Evolutionary conservation across 2,888 invertebrate genomes (phyloP), one percentile per base, ranked within the genome.

Genomic region (Allophyes oxyacanthae): DNA sequence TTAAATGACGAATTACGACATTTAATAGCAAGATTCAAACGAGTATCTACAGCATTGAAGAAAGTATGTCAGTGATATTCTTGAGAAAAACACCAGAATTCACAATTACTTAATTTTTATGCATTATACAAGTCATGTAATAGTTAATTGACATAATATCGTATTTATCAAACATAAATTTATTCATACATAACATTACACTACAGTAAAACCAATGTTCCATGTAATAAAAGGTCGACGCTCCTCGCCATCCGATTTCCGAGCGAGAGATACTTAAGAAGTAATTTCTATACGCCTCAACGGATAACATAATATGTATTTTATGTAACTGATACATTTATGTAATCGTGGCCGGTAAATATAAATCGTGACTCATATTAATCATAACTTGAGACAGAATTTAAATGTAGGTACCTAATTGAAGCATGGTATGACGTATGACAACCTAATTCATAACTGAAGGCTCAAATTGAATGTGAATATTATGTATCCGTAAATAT

Each of bases 211-310:
- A 34, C 41, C 45, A 34, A 48, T n/a, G 33, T 13, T 9, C 40
- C 13, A 38, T 45, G 64, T 37, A 45, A 20, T 51, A 41, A 57
- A 57, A 64, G 73, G 72, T 73, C 69, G 59, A 55, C 48, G 73
- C 55, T 63, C 69, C 34, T 33, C 13, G 30, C 49, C 50, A 71
- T 75, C 45, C 48, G 64, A 62, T 75, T 75, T 72, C 72, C 38
- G 13, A 54, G 53, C 40, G 13, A 13, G 33, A 71, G 64, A 67
- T 67, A 61, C 59, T 41, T 40, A 10, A 2, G 32, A 34, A 4
- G 13, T 44, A 25, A 38, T 40, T 36, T 66, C 36, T 58, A 42
- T 37, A 38, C 4, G 11, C 56, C 41, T 51, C 51, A 46, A 59
- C 46, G 48, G 62, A 26, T 46, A 37, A 14, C 28, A 37, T 25